These are phyloP conservation scores for Octodonta nipae DNA, from an alignment of 2,888 invertebrate genomes.

Conservation along the genomic window DNA sequence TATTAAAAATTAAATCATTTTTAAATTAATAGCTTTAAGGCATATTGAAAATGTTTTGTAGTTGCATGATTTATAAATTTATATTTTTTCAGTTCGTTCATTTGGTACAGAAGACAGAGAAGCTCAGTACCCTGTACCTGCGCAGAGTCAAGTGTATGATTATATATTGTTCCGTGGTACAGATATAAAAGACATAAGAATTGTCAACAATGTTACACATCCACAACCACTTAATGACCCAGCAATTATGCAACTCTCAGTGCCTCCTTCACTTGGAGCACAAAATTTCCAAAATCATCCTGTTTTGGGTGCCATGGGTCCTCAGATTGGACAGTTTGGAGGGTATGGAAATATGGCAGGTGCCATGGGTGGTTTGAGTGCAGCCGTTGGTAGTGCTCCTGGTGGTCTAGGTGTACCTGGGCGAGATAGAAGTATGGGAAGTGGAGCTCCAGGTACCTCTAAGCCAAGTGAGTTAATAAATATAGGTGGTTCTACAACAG, in stretches of 20 bases:
- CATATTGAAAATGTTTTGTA: no score
- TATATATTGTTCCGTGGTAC: conserved; percentile 96
- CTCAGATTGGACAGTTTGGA: conserved; percentile 38
- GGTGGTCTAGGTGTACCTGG: conserved; percentile 37
- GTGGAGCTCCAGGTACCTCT: no score
- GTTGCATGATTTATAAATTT: background rate
- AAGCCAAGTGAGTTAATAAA: conserved; percentile 56
- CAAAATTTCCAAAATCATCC: conserved; percentile 56
- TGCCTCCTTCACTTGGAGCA: conserved; percentile 55
- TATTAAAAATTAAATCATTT: no score
- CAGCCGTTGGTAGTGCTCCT: conserved; percentile 22
- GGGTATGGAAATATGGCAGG: conserved; percentile 37
- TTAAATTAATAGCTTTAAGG: no score
- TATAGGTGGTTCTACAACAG: conserved; percentile 25
- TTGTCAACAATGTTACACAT: conserved; percentile 75
- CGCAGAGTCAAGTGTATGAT: conserved; percentile 95
- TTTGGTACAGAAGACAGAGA: conserved; percentile 98
- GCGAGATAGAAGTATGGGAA: conserved; percentile 28
- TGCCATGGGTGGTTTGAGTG: conserved; percentile 27
- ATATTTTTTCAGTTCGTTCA: conserved; percentile 67
- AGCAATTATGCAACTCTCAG: conserved; percentile 87
- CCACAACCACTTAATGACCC: conserved; percentile 78
- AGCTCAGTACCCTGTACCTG: conserved; percentile 87
- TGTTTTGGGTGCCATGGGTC: conserved; percentile 44
- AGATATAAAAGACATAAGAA: conserved; percentile 97